These are phyloP conservation scores for Pangasius macronema DNA, from an alignment of 2,797 vertebrate species.

Conservation along the genomic window DNA sequence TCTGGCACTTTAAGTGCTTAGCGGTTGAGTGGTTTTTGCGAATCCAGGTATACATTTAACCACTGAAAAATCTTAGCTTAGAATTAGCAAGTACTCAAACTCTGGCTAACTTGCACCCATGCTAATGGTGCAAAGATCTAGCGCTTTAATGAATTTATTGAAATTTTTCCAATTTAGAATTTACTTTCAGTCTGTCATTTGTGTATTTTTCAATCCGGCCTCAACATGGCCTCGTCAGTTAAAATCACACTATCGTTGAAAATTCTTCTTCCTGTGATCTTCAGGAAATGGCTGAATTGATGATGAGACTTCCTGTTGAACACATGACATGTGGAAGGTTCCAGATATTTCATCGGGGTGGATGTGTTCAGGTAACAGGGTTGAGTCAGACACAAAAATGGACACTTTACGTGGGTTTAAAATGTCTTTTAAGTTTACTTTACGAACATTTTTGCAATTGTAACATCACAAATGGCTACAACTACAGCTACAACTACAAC, in stretches of 20 bases:
- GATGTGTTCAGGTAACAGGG: background rate
- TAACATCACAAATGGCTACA: background rate
- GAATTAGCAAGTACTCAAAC: background rate
- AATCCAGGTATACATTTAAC: too few relatives aligned
- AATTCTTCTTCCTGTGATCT: background rate
- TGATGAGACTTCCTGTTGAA: background rate
- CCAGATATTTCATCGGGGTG: background rate
- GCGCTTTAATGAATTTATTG: background rate
- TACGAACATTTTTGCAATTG: background rate
- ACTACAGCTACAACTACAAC: background rate
- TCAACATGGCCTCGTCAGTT: too few relatives aligned
- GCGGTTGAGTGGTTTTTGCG: background rate
- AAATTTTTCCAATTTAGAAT: background rate
- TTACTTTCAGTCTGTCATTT: background rate
- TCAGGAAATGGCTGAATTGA: background rate
- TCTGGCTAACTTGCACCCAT: background rate
- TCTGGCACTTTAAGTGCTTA: background rate
- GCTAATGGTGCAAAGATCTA: background rate
- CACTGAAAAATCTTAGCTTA: too few relatives aligned
- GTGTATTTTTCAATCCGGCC: too few relatives aligned
- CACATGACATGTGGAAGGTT: background rate
- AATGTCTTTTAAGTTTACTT: background rate
- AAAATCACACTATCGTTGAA: background rate
- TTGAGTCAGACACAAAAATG: background rate
- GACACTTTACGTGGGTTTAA: background rate